Evolutionary conservation across 1,140 invertebrate species (phyloP).

Genomic region (Heliconius hewitsoni): DNA sequence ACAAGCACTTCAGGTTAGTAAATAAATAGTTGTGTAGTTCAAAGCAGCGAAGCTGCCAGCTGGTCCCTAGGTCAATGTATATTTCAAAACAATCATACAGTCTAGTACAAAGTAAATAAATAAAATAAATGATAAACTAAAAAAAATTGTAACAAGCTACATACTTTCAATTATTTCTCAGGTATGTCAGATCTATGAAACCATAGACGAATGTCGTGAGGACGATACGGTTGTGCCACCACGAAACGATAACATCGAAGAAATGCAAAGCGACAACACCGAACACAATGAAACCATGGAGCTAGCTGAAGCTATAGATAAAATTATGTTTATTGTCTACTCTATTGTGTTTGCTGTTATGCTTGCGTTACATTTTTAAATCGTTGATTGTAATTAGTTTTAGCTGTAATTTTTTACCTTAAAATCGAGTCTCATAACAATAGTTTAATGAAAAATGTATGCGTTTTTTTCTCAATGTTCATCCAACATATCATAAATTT

Average conservation of each 20-base stretch:
- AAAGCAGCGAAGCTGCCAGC: too few species aligned
- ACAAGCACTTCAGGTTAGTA: too few species aligned
- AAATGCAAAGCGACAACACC: constrained; percentile 57
- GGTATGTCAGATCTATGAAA: constrained; percentile 55
- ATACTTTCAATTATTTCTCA: constrained; percentile 35
- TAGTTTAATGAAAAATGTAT: too few species aligned
- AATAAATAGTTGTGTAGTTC: too few species aligned
- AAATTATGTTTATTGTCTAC: constrained; percentile 59
- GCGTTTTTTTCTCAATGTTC: too few species aligned
- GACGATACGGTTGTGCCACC: constrained; percentile 35
- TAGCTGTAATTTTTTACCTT: background rate
- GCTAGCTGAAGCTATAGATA: constrained; percentile 61
- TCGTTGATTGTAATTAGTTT: background rate
- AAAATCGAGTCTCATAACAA: too few species aligned
- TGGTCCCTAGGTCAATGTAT: too few species aligned
- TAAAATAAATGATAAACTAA: too few species aligned
- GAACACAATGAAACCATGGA: constrained; percentile 52
- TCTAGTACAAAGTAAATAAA: too few species aligned
- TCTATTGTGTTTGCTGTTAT: constrained; percentile 54
- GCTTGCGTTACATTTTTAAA: constrained; percentile 55
- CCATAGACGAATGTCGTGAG: constrained; percentile 57
- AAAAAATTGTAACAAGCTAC: too few species aligned
- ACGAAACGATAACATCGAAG: constrained; percentile 50
- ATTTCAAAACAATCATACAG: too few species aligned
- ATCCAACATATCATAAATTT: too few species aligned